Percentiles rank a stretch among this genome's conserved stretches.
These are phyloP conservation scores for Onychostruthus taczanowskii DNA, from an alignment of 2,113 vertebrate species.

Conservation along the genomic window DNA sequence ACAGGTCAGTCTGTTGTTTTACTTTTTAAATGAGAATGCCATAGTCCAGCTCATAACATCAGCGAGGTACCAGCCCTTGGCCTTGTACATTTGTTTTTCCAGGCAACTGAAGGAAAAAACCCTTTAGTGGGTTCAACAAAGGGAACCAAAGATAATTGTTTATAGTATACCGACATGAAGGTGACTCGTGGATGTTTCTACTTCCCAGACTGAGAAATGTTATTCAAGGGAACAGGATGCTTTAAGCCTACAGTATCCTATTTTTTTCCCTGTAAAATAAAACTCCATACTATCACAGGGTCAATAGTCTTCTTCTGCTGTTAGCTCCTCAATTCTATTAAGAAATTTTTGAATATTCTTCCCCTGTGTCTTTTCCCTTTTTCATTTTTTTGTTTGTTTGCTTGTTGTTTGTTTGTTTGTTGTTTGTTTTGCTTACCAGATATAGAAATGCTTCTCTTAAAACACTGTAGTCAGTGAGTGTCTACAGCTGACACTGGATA, in stretches of 20 bases:
- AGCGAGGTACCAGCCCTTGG: not conserved
- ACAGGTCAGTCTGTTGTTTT: not conserved
- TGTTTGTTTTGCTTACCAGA: not conserved
- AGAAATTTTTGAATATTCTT: not conserved
- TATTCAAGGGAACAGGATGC: not conserved
- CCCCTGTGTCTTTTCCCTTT: not conserved
- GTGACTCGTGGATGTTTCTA: not conserved
- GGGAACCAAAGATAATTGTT: not conserved
- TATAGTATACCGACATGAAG: not conserved
- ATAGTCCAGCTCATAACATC: not conserved
- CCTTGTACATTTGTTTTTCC: not conserved
- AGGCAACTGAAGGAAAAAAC: not conserved
- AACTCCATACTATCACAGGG: not conserved
- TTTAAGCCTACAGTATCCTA: not conserved
- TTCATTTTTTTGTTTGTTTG: not conserved
- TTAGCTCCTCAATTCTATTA: not conserved
- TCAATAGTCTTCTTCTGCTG: not conserved
- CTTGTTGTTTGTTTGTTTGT: not conserved
- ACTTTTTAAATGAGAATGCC: not conserved
- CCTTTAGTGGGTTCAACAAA: not conserved
- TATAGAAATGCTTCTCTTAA: not conserved
- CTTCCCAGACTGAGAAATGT: not conserved
- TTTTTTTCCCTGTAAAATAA: not conserved
- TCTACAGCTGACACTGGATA: not conserved
- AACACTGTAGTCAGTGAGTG: not conserved